Evolutionary conservation across 2,113 vertebrate species (phyloP).

Genomic region (Ardeotis arabs): DNA sequence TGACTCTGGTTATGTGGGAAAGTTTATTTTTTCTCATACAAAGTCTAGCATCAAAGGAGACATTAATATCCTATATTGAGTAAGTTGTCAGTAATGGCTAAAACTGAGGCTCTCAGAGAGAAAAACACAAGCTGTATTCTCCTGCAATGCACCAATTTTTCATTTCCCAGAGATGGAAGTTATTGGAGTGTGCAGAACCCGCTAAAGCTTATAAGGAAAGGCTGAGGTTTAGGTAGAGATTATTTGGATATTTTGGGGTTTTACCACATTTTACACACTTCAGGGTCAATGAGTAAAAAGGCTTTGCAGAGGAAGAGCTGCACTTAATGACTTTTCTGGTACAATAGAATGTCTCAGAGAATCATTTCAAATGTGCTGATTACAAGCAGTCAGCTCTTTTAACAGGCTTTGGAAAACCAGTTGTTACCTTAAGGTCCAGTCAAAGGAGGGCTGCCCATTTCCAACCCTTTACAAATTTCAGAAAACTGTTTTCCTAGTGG

Average conservation of each 20-base stretch:
- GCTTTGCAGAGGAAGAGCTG: neutral
- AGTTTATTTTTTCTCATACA: neutral
- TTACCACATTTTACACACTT: neutral
- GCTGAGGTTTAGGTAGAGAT: neutral
- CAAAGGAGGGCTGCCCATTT: neutral
- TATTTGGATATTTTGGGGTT: neutral
- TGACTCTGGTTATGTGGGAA: neutral
- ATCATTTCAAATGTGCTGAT: neutral
- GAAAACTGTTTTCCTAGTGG: neutral
- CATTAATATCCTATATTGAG: neutral
- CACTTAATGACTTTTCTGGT: neutral
- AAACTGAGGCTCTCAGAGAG: neutral
- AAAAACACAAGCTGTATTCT: neutral
- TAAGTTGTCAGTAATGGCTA: neutral
- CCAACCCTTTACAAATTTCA: neutral
- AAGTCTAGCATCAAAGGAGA: neutral
- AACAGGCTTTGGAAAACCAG: neutral
- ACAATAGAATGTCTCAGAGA: neutral
- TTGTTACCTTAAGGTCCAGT: neutral
- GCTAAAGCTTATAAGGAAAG: neutral
- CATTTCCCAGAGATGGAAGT: neutral
- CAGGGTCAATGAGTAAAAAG: neutral
- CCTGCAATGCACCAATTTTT: conserved; percentile 19
- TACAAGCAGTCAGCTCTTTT: neutral
- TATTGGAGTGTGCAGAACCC: neutral